Percentiles rank a stretch among this genome's conserved stretches.
Evolutionary conservation across 2,797 vertebrate genomes (phyloP).

Genomic region (Menidia menidia): DNA sequence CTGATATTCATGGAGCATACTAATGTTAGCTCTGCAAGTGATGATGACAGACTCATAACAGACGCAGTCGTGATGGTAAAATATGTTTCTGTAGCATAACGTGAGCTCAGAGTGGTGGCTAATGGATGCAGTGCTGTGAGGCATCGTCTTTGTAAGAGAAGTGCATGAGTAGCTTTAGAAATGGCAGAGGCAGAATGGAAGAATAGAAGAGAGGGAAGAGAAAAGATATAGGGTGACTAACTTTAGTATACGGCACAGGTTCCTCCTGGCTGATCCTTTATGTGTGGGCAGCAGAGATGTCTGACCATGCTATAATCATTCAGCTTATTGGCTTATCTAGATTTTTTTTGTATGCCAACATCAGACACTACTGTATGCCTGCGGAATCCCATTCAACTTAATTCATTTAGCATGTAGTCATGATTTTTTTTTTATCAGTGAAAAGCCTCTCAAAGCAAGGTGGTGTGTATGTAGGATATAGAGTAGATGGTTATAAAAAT

Average conservation of each 20-base stretch:
- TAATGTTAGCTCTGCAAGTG: slow-evolving; percentile 24
- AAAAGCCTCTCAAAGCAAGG: background rate
- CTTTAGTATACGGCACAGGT: slow-evolving; percentile 19
- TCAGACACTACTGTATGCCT: slow-evolving; percentile 1
- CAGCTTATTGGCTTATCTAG: slow-evolving; percentile 1
- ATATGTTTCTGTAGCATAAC: slow-evolving; percentile 40
- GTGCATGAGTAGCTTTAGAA: slow-evolving; percentile 23
- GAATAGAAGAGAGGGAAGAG: slow-evolving; percentile 13
- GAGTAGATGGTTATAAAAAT: slow-evolving; percentile 29
- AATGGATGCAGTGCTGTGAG: slow-evolving; percentile 21
- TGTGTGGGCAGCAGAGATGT: slow-evolving; percentile 32
- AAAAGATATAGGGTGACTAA: slow-evolving; percentile 1
- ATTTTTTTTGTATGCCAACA: background rate
- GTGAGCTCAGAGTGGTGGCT: slow-evolving; percentile 26
- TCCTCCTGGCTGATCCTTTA: slow-evolving; percentile 45
- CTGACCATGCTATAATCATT: slow-evolving; percentile 12
- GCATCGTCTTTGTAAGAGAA: slow-evolving; percentile 25
- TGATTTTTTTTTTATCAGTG: slow-evolving; percentile 27
- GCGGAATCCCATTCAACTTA: slow-evolving; percentile 12
- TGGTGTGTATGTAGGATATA: slow-evolving; percentile 30
- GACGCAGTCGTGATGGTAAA: slow-evolving; percentile 36
- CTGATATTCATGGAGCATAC: slow-evolving; percentile 21
- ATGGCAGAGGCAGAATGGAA: slow-evolving; percentile 24
- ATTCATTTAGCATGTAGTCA: slow-evolving; percentile 26
- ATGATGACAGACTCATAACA: slow-evolving; percentile 38